Base-by-base conservation (phyloP, 2,888 invertebrate genomes). In the Smittia aterrima region DNA sequence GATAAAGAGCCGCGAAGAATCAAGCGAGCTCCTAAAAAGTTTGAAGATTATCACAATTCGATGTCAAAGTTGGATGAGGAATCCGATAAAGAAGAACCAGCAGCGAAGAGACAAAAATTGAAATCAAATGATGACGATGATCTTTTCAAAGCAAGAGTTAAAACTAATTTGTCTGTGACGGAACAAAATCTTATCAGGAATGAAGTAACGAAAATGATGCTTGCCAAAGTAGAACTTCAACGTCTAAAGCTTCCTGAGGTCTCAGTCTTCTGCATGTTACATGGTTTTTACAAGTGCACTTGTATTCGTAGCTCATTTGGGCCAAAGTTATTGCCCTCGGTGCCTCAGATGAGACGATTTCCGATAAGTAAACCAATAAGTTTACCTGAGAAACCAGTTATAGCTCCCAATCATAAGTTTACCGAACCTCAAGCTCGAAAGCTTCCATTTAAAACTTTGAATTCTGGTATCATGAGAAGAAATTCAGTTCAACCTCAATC, bases 221-320 rank as follows among this genome's bases (percentile, higher is more conserved):
- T 83, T 75, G 82, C 81, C 53, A 78, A 76, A 24, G 81, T 84
- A 6, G 66, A 77, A 0, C 64, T 84, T 9, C 78, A 78, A 0
- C 80, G 79, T 13, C 76, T 83, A 38, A 75, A 79, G 1, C 77
- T 79, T 70, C 78, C 83, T 76, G 78, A 82, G 27, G 85, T 86
- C 77, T 79, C 89, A 86, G 87, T 75, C 86, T 87, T 0, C 89
- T 86, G 90, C 78, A 86, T 90, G 85, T 83, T 86, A 1, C 90
- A 91, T 79, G 83, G 85, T 77, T 79, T 88, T 66, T 89, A 90
- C 78, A 87, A 87, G 78, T 90, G 90, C 18, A 6, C 1, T 58
- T 58, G 58, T 7, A 58, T 85, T 86, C 1, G 76, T 78, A 0
- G 78, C 80, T 76, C 0, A 79, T 7, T 38, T 38, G 11, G 7